phyloP scores from a whole-genome alignment of 2,797 vertebrate genomes.

The Peromyscus attwateri region DNA sequence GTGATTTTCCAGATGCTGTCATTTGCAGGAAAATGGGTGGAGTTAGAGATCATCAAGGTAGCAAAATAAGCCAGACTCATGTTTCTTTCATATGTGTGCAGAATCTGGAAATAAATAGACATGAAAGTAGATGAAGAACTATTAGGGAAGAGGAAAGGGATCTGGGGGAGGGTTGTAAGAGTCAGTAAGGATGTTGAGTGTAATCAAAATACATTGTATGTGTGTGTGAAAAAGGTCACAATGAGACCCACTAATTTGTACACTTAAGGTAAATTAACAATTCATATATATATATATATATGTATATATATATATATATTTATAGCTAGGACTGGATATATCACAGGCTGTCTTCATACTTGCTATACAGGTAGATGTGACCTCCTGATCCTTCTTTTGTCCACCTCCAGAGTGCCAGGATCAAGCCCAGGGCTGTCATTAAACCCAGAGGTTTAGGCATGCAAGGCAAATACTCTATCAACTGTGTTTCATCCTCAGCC shows the following conservation, averaged over 20 bases:
- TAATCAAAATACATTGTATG: not conserved
- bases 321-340: not conserved
- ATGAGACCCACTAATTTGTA: not conserved
- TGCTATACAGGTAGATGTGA: not conserved
- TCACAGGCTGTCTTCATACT: not conserved
- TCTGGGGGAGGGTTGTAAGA: not conserved
- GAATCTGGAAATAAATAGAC: not conserved
- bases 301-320: fast-evolving
- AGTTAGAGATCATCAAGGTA: not conserved
- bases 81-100: not conserved
- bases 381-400: not conserved
- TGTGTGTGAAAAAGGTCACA: not conserved
- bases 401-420: not conserved
- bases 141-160: not conserved
- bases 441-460: not conserved
- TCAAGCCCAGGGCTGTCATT: not conserved
- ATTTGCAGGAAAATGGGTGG: not conserved
- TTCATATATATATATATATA: not conserved
- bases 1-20: not conserved
- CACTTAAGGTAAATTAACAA: not conserved
- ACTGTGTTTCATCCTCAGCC: not conserved
- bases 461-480: not conserved
- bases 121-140: not conserved
- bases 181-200: not conserved
- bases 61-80: not conserved